A percentile compares a stretch with the other conserved stretches of the same genome.
phyloP scores from a whole-genome alignment of 1,140 invertebrate species.

The Hypsibius dujardini region DNA sequence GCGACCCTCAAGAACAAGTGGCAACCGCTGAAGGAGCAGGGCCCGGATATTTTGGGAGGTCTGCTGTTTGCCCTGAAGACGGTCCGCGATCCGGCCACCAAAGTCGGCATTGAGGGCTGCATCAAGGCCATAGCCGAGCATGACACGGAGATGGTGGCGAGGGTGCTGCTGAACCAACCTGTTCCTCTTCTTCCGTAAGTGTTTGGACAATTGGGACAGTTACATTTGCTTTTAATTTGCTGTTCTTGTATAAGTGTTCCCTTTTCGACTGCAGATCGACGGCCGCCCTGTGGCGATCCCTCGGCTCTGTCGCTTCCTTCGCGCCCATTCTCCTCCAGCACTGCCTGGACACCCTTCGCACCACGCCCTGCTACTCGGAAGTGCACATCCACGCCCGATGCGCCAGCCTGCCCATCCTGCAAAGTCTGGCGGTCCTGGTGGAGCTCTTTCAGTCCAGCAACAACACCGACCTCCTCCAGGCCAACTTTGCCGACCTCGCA shows the following conservation, averaged over 20 bases:
- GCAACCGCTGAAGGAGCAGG: neutral
- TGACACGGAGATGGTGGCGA: neutral
- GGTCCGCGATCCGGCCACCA: neutral
- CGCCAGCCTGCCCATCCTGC: neutral
- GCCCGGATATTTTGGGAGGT: neutral
- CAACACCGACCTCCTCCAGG: conserved; percentile 6
- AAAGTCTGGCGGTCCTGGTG: neutral
- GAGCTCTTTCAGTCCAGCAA: conserved; percentile 2
- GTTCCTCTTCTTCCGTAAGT: conserved; percentile 7
- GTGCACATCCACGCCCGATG: neutral
- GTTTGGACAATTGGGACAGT: too few relatives aligned
- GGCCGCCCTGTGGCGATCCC: conserved; percentile 9
- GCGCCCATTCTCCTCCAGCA: neutral
- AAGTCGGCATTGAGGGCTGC: neutral
- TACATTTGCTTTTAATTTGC: too few relatives aligned
- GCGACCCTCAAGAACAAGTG: conserved; percentile 1
- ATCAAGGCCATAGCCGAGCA: conserved; percentile 2
- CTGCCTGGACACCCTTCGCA: neutral
- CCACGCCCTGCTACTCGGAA: neutral
- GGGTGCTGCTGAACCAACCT: conserved; percentile 8
- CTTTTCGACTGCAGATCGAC: neutral
- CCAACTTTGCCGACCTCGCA: conserved; percentile 6
- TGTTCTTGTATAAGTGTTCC: too few relatives aligned
- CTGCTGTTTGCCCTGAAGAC: neutral
- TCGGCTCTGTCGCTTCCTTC: neutral